Percentiles rank a stretch among this genome's conserved stretches.
Conservation (phyloP, 1,140 invertebrate species). For the Apocrypta bakeri region DNA sequence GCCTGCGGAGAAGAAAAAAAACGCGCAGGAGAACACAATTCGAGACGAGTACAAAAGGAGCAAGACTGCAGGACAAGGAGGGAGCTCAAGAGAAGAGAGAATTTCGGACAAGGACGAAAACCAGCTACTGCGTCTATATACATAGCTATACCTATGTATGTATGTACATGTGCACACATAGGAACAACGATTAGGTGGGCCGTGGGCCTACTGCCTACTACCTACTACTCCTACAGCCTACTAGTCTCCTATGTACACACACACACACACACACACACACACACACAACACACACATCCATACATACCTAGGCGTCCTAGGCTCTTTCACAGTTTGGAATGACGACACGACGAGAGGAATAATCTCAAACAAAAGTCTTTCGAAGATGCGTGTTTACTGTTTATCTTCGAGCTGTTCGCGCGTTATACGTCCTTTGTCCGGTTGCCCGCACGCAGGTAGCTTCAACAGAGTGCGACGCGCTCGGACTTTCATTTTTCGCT, state of each 20-base stretch:
- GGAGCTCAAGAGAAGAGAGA: neutral
- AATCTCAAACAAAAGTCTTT: neutral
- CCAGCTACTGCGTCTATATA: neutral
- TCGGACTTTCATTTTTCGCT: neutral
- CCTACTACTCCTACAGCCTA: no score
- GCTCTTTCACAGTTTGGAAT: neutral
- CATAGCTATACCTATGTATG: no score
- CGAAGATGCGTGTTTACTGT: neutral
- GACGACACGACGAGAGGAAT: neutral
- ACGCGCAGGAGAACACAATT: neutral
- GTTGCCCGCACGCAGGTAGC: constrained; percentile 22
- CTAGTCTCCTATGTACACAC: no score
- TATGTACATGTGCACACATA: no score
- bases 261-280: no score
- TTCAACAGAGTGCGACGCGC: neutral
- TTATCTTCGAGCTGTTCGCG: neutral
- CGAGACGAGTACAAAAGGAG: constrained; percentile 25
- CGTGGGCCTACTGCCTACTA: no score
- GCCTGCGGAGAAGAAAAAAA: neutral
- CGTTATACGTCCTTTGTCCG: constrained; percentile 8
- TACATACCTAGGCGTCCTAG: neutral
- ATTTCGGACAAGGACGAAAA: constrained; percentile 28
- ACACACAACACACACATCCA: no score
- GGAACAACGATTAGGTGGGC: no score
- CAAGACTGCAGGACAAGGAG: neutral